Base-by-base conservation (phyloP, 2,888 invertebrate species). In the Balanococcus diminutus region DNA sequence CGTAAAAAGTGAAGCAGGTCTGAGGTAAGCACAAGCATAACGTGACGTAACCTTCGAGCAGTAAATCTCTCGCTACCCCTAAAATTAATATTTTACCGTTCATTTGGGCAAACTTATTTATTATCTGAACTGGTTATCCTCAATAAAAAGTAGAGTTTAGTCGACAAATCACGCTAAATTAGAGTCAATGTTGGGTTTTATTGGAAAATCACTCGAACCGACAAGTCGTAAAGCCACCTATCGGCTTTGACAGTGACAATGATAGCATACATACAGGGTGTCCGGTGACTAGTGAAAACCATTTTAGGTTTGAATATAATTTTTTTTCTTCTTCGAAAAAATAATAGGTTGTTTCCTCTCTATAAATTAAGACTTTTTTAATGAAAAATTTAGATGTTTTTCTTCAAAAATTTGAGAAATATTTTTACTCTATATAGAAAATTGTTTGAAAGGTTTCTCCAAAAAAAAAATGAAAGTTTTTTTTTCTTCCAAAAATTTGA, bases 131-230 rank as follows among this genome's bases (percentile, higher is more conserved):
- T 28, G 67, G 67, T 67, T 67, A 67, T 28, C 67, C 9, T 67
- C 67, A 67, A 67, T 67, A 67, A 67, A 67, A 28, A 67, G 28
- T 16, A 6, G 67, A 1, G 2, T 67, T 61, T 67, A 22, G 56
- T 56, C 56, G 56, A 56, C 56, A 56, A 56, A 56, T 56, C 56
- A 56, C 56, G 56, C 22, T 22, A 56, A 56, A 56, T 56, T 56
- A 56, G 28, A 67, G 14, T 28, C 67, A 4, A 28, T 67, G 28
- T 6, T 28, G 16, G 67, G 16, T 67, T 67, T 67, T 67, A 28
- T 67, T 67, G 67, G 25, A 16, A 67, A 67, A 67, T 67, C 28
- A 14, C 16, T 28, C 4, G 14, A 28, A 28, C 28, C 28, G 67
- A 67, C 67, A 14, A 67, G 67, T 67, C 67, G 67, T 67, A 28